Percentiles rank a stretch among this genome's conserved stretches.
Evolutionary conservation across 1,140 invertebrate genomes (phyloP).

Genomic region (Venturia canescens): DNA sequence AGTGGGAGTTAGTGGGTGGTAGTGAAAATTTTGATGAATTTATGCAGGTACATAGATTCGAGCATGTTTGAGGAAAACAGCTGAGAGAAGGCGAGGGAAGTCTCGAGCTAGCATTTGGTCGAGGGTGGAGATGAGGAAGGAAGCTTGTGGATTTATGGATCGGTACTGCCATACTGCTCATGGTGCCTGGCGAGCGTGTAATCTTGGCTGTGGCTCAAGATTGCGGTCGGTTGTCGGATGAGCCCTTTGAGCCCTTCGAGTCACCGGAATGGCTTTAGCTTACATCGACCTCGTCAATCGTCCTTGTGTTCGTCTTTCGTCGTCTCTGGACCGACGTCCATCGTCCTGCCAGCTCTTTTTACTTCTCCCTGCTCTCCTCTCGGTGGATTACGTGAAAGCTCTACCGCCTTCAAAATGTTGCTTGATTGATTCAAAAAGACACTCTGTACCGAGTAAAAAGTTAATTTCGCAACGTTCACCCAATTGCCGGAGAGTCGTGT

Average conservation of each 20-base stretch:
- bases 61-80: not conserved
- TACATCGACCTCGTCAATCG: slow-evolving; percentile 36
- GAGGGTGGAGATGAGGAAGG: slow-evolving; percentile 9
- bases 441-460: slow-evolving; percentile 9
- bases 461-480: not conserved
- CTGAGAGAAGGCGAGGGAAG: not conserved
- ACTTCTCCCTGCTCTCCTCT: not conserved
- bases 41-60: not conserved
- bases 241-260: slow-evolving; percentile 41
- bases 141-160: slow-evolving; percentile 37
- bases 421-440: not conserved
- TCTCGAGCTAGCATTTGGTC: not conserved
- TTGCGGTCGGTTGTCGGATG: slow-evolving; percentile 21
- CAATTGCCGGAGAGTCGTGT: not conserved
- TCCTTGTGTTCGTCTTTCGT: slow-evolving; percentile 1
- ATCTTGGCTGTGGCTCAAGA: slow-evolving; percentile 41
- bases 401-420: not conserved
- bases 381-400: not conserved
- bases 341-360: not conserved
- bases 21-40: slow-evolving; percentile 9
- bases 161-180: slow-evolving; percentile 17
- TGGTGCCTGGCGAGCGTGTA: slow-evolving; percentile 23
- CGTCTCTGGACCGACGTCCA: slow-evolving; percentile 13
- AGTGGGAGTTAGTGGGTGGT: not conserved
- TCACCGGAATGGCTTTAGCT: slow-evolving; percentile 33